Conservation (phyloP, 2,797 vertebrate species). For the Clarias pachynema region DNA sequence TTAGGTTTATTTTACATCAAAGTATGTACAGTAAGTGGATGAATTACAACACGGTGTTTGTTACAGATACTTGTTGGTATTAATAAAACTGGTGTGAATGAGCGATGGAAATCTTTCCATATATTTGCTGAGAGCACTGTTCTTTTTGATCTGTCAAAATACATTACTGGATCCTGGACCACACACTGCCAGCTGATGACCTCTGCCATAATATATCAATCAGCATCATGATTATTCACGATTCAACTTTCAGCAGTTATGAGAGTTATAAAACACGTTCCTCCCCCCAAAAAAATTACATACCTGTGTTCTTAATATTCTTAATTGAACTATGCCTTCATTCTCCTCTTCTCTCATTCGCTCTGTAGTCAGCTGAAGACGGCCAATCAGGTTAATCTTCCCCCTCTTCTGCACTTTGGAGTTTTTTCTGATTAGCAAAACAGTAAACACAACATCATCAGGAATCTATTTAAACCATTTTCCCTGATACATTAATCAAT, state of each 20-base stretch:
- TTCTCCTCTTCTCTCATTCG: slow-evolving; percentile 98
- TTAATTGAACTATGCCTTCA: slow-evolving; percentile 96
- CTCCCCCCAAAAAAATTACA: slow-evolving; percentile 19
- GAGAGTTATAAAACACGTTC: background rate
- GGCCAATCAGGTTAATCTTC: slow-evolving; percentile 98
- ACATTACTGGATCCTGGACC: background rate
- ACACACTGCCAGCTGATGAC: background rate
- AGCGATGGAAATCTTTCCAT: no score
- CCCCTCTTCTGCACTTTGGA: slow-evolving; percentile 98
- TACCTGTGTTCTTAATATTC: slow-evolving; percentile 98
- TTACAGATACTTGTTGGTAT: background rate
- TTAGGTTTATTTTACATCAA: background rate
- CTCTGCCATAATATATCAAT: background rate
- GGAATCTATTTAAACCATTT: background rate
- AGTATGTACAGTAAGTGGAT: background rate
- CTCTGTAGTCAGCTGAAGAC: slow-evolving; percentile 95
- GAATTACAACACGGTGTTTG: background rate
- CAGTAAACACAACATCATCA: background rate
- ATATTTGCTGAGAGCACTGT: background rate
- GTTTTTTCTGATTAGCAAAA: slow-evolving; percentile 85
- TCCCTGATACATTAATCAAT: background rate
- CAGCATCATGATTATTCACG: background rate
- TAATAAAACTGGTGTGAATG: background rate
- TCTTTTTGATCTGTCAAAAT: background rate
- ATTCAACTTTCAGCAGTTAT: background rate